Evolutionary conservation across 2,888 invertebrate genomes (phyloP), one percentile per base, ranked within the genome.

Genomic region (Onchidella celtica): DNA sequence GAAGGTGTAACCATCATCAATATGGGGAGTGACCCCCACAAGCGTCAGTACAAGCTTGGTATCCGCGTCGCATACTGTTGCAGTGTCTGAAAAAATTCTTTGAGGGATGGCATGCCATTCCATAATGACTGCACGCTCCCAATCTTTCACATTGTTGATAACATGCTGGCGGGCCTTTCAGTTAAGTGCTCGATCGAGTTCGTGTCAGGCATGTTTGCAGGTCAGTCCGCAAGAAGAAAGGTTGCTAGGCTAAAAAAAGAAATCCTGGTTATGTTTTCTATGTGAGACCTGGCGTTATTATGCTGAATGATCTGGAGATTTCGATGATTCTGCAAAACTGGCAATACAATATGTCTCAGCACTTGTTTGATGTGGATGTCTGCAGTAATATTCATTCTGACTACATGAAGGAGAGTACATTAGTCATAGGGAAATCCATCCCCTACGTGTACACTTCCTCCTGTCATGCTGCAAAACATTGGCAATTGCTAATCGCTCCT

Each of bases 341-440:
- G 65, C 32, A 76, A 65, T 27, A 47, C 55, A 21, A 76, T 40
- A 38, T 3, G 63, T 29, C 66, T 2, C 66, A 76, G 47, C 21
- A 68, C 34, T 55, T 66, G 4, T 29, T 68, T 68, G 32, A 68
- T 21, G 36, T 57, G 36, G 36, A 68, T 27, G 36, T 55, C 34
- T 47, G 77, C 59, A n/a, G 55, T 59, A 66, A 34, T 36, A n/a
- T 77, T 77, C 9, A 36, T 24, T 68, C 77, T 47, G 68, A 77
- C 66, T 11, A 68, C 24, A 36, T 77, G 57, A 66, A 55, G 36
- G 21, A 24, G 68, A 34, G 21, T 57, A 27, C 24, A 34, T 17
- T 68, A 27, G 68, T 32, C 27, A 38, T 77, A 34, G 17, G 68
- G 57, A 21, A 68, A 57, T 24, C 68, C 59, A 77, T 17, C 47